phyloP scores from a whole-genome alignment of 2,797 vertebrate species.

The Lemur catta region DNA sequence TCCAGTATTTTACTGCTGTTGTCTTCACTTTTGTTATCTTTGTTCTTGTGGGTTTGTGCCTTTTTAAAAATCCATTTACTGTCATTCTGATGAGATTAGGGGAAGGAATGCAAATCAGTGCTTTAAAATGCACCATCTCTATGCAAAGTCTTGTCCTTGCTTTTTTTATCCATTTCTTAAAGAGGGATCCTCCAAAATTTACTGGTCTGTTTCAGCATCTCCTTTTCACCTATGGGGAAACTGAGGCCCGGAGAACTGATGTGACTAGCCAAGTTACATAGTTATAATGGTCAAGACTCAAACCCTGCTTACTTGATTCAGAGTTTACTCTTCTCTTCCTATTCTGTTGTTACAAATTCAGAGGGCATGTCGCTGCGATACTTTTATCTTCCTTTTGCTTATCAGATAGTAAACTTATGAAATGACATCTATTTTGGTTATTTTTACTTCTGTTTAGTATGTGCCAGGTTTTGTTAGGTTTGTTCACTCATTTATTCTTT shows the following conservation, averaged over 20 bases:
- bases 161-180: neutral
- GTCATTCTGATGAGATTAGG: neutral
- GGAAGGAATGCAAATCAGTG: neutral
- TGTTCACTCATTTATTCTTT: neutral
- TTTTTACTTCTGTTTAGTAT: neutral
- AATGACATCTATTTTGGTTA: neutral
- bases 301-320: neutral
- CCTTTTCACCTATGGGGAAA: neutral
- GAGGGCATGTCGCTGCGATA: neutral
- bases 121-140: neutral
- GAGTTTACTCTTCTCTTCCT: neutral
- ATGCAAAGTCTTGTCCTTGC: neutral
- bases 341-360: neutral
- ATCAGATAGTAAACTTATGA: neutral
- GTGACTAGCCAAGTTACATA: no score
- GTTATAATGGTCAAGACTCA: no score
- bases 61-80: neutral
- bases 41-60: neutral
- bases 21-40: neutral
- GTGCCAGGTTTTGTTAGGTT: neutral
- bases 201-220: neutral
- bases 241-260: neutral
- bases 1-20: neutral
- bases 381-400: neutral
- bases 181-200: neutral